Evolutionary conservation across 2,888 invertebrate species (phyloP), one percentile per base, ranked within the genome.

Genomic region (Galerucella pusilla): DNA sequence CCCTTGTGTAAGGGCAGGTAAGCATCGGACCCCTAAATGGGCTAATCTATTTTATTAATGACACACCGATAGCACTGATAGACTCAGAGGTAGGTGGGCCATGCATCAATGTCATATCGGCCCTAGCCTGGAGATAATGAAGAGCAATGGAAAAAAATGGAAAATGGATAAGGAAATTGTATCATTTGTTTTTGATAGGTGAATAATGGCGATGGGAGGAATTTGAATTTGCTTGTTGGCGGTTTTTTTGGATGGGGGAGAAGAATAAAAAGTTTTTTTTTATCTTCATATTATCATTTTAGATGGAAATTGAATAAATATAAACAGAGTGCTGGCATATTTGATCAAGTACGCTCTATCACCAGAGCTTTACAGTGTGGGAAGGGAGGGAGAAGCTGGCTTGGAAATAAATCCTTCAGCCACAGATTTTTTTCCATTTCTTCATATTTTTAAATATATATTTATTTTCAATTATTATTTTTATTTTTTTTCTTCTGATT

Each of bases 11-110:
- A 68, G 52, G 57, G 28, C 70, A 71, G 71, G 65, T 71, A 68
- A 73, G 52, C 61, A 54, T 67, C 63, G 59, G n/a, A 71, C 20
- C 25, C 54, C 71, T 71, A 68, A 71, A 66, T 20, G 68, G 66
- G 46, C 67, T 76, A 76, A 76, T 74, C 76, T 74, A 73, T 68
- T 74, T 76, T 68, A 76, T 74, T 76, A 76, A 76, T 76, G 76
- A 70, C 71, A 35, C 16, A 28, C 70, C 71, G 74, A 73, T 74
- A 71, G 68, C 71, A 57, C 63, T 71, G 74, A 76, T 76, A 46
- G 64, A 71, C 66, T 71, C 68, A 68, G 74, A 76, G 68, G 70
- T 64, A 60, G 54, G 70, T 64, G 68, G 49, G 59, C 59, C 49
- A 76, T 76, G 74, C 68, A 74, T 76, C 76, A 76, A 71, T 71